Base-by-base conservation (phyloP, 2,888 invertebrate species). In the Folsomia candida region DNA sequence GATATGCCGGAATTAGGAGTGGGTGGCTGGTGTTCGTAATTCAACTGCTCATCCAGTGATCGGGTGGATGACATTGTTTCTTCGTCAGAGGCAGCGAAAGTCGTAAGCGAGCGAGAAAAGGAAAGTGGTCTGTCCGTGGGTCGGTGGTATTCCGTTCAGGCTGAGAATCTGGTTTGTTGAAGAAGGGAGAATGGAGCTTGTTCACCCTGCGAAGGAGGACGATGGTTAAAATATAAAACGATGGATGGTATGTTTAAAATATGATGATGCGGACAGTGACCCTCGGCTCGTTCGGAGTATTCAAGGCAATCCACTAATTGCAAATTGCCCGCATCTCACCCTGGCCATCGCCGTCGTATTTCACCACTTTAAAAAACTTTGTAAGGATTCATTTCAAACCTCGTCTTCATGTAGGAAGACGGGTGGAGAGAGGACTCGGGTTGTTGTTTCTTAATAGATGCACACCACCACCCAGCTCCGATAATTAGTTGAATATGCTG, bases 281-380 rank as follows among this genome's bases (percentile, higher is more conserved):
- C 78, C 76, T 76, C 71, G n/a, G n/a, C 78, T 67, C 65, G 37
- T 37, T 37, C 72, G 71, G 57, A 73, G 73, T 60, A 76, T 77
- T 78, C 78, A 78, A 78, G 78, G 78, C 76, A 78, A 78, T 76
- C 77, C 73, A 74, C 77, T 76, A 77, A 76, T 75, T 77, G 70
- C 68, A 68, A 64, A 69, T 74, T 71, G 70, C 71, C 72, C 75
- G 68, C 70, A 71, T 69, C 68, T 73, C 75, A 75, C 75, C 75
- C 73, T 75, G 72, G 59, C 61, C 60, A 14, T 37, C n/a, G n/a
- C n/a, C n/a, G n/a, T n/a, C n/a, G n/a, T n/a, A n/a, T 37, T 37
- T 37, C 6, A 37, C 37, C 37, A 37, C 37, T 37, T 54, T 54
- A 20, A 54, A 54, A 54, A 18, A 54, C n/a, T n/a, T n/a, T n/a